Percentiles rank a stretch among this genome's conserved stretches.
Evolutionary conservation across 1,140 invertebrate species (phyloP).

Genomic region (Oncopeltus fasciatus): DNA sequence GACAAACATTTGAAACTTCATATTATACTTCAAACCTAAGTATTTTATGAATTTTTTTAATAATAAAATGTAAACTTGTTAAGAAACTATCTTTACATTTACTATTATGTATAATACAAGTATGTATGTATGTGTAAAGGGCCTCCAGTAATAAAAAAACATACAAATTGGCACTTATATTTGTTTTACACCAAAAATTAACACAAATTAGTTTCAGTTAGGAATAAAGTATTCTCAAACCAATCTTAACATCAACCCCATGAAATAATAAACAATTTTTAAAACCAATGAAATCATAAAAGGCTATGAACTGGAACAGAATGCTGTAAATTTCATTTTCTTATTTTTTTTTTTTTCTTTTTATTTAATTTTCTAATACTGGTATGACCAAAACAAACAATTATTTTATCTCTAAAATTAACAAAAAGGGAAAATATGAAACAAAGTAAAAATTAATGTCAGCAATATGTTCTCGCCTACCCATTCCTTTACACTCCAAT

Average conservation of each 20-base stretch:
- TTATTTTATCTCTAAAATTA: conserved; percentile 4
- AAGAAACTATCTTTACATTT: background rate
- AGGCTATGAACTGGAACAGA: conserved; percentile 19
- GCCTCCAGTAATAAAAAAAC: too few species aligned
- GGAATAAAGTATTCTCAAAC: background rate
- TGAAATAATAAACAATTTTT: conserved; percentile 1
- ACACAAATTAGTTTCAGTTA: too few species aligned
- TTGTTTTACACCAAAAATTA: background rate
- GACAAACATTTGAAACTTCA: background rate
- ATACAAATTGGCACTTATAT: conserved; percentile 21
- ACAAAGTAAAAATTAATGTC: conserved; percentile 14
- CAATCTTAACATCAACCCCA: conserved; percentile 14
- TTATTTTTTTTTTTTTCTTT: background rate
- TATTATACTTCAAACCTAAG: background rate
- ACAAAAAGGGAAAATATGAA: background rate
- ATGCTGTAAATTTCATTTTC: conserved; percentile 14
- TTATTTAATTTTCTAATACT: conserved; percentile 1
- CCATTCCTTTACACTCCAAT: conserved; percentile 17
- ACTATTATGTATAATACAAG: background rate
- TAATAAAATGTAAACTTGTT: background rate
- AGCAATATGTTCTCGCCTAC: conserved; percentile 13
- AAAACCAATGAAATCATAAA: conserved; percentile 19
- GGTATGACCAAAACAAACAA: conserved; percentile 17
- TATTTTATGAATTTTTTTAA: background rate
- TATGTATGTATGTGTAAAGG: too few species aligned